Evolutionary conservation across 2,888 invertebrate species (phyloP), one percentile per base, ranked within the genome.

Genomic region (Mythimna impura): DNA sequence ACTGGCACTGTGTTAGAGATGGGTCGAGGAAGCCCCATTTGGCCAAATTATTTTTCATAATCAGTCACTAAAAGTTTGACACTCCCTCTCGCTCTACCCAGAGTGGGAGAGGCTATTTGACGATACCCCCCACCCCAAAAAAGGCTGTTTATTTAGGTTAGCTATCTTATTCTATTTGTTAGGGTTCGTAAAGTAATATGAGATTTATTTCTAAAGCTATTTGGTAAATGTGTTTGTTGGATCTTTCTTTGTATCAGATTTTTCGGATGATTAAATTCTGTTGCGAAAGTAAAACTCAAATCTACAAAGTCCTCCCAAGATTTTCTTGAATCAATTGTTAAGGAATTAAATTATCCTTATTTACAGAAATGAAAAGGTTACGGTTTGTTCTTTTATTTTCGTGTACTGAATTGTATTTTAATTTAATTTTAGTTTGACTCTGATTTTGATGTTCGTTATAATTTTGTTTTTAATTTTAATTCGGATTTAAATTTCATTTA

Each of bases 141-240:
- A 47, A 47, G 47, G 22, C 12, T 40, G 10, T 69, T 40, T 71
- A 52, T 50, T 57, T 14, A 64, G 34, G 34, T 36, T 66, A 73
- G 64, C 47, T 47, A 34, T 50, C 14, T 40, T 54, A 73, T 79
- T 25, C 34, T 60, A 52, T 63, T 79, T 74, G 54, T 58, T 3
- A 30, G 62, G 14, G 55, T 52, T 34, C 40, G 20, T 43, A 62
- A 20, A 43, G 57, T 58, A 58, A 54, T 66, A 54, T 30, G 7
- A 66, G 52, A 73, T 78, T 78, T 78, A 64, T 78, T 73, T 73
- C 36, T 54, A 54, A 36, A 66, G 55, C 60, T 43, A 65, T 68
- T 68, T 61, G 7, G 57, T 78, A 78, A 78, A 68, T 78, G 57
- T 65, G 55, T 78, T 78, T 64, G 40, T 65, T 57, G 20, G 30